Base-by-base conservation (phyloP, 2,797 vertebrate species). In the Platalea minor region DNA sequence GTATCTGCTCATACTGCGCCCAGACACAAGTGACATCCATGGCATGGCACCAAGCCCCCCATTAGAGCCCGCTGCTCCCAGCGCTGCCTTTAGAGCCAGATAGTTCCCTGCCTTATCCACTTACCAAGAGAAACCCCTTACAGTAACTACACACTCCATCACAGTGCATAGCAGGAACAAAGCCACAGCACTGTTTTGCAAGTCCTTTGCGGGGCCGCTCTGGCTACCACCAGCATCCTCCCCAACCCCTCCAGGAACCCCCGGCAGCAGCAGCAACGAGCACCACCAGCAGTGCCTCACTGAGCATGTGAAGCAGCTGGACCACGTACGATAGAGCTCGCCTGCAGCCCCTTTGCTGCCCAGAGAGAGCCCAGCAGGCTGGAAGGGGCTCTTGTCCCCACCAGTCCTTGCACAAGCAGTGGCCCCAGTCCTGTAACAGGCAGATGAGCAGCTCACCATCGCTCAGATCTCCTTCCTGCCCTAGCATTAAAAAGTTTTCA, bases 131-230 rank as follows among this genome's bases (percentile, higher is more conserved):
- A 64, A 79, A 69, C 8, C 53, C 29, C 23, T 50, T 33, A 5
- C 3, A 7, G 54, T 11, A 31, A n/a, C 18, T 6, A 28, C 4
- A 5, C 10, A 10, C 0, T 0, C 33, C 13, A 69, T 13, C 1
- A 2, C 2, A 4, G 21, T 2, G 13, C 60, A 5, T 7, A 24
- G 54, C 23, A 9, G 37, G 29, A 61, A 54, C 1, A 0, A 39
- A 69, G 11, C 4, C 45, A 10, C 54, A 60, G 10, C 31, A 24
- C 43, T 12, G 0, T 19, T 50, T 41, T 39, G 15, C 0, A 3
- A 73, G 28, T 23, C 43, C 43, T 77, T 21, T 48, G 23, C 33
- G 31, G 29, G 13, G 24, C 37, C 5, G 1, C 56, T 33, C 35
- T 37, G 28, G 61, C 5, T 57, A 13, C 48, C 43, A 14, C 16